Percentiles rank a stretch among this genome's conserved stretches.
Evolutionary conservation across 2,797 vertebrate genomes (phyloP).

Genomic region (Gambusia yucatana): DNA sequence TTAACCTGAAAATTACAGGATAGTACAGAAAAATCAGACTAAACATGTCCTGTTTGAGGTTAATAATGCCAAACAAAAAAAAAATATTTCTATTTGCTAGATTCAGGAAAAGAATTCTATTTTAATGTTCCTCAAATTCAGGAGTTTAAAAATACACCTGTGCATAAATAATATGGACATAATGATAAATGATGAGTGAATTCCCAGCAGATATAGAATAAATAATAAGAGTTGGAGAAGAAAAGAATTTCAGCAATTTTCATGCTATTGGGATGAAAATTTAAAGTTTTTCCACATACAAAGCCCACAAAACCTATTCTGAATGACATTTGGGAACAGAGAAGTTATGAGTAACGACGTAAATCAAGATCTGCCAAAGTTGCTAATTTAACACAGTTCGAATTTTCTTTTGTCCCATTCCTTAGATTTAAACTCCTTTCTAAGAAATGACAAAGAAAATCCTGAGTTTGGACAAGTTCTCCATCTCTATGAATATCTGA

Average conservation of each 20-base stretch:
- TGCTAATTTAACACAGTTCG: too few species aligned
- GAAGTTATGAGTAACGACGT: not conserved
- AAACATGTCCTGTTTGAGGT: not conserved
- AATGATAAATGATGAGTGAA: too few species aligned
- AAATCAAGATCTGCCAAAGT: too few species aligned
- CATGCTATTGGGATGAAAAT: too few species aligned
- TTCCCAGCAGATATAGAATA: too few species aligned
- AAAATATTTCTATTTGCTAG: not conserved
- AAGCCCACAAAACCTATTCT: not conserved
- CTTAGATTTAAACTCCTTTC: not conserved
- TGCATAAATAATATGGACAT: too few species aligned
- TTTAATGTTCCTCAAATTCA: not conserved
- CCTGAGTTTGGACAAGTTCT: not conserved
- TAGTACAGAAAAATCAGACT: not conserved
- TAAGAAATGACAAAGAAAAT: not conserved
- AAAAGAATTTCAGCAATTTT: too few species aligned
- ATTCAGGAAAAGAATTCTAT: not conserved
- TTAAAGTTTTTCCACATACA: too few species aligned
- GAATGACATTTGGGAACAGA: not conserved
- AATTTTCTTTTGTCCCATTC: not conserved
- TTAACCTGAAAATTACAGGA: not conserved
- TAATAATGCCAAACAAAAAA: not conserved
- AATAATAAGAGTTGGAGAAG: too few species aligned
- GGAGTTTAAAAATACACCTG: not conserved
- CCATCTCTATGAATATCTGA: not conserved